These are phyloP conservation scores for Boulengeromyrus knoepffleri DNA, from an alignment of 2,113 vertebrate genomes.

Conservation along the genomic window DNA sequence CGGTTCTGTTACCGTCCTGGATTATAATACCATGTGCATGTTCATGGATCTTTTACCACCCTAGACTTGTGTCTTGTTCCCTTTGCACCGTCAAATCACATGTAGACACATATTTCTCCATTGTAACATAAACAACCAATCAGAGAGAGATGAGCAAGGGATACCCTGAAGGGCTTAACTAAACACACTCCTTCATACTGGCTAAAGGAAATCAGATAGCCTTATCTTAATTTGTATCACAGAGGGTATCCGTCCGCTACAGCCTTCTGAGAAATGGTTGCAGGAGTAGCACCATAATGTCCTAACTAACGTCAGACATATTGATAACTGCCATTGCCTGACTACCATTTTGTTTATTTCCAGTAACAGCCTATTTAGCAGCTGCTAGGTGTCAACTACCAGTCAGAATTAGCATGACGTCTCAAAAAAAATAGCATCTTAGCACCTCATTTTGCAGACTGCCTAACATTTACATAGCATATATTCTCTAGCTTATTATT, in stretches of 20 bases:
- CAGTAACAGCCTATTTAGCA: neutral
- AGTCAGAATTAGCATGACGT: neutral
- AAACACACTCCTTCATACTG: neutral
- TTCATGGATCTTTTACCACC: neutral
- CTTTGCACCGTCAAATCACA: neutral
- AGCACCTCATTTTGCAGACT: neutral
- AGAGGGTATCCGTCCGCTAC: neutral
- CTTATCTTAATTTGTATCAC: neutral
- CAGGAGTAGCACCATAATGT: neutral
- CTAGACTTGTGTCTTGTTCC: neutral
- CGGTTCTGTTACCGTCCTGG: neutral
- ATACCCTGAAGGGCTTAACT: neutral
- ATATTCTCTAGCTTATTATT: neutral
- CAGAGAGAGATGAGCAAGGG: neutral
- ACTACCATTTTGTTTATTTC: conserved; percentile 1
- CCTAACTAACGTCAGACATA: neutral
- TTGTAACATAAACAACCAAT: neutral
- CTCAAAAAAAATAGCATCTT: neutral
- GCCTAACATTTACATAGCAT: neutral
- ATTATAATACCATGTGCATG: neutral
- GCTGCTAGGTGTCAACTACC: neutral
- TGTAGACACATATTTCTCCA: neutral
- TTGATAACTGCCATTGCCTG: neutral
- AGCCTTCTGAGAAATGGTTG: neutral
- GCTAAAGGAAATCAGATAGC: neutral